These are phyloP conservation scores for Psittacula echo DNA, from an alignment of 2,797 vertebrate genomes.

Conservation along the genomic window DNA sequence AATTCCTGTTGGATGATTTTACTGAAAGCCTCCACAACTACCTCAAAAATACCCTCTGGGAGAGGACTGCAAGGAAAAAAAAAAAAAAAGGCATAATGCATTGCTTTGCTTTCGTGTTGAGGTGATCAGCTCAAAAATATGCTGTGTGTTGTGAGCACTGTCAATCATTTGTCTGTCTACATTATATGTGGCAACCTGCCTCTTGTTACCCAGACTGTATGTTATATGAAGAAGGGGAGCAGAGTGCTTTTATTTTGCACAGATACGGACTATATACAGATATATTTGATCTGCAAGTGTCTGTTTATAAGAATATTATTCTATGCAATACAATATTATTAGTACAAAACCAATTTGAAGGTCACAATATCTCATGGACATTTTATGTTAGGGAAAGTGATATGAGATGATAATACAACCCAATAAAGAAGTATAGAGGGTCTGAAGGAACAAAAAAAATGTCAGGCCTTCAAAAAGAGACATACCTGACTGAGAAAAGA, in stretches of 20 bases:
- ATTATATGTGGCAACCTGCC: background rate
- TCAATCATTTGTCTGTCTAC: background rate
- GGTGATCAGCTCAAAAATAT: background rate
- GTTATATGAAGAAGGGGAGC: background rate
- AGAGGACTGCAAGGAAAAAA: background rate
- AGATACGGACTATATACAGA: background rate
- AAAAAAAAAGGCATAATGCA: background rate
- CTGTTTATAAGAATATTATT: background rate
- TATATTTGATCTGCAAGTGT: background rate
- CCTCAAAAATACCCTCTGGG: background rate
- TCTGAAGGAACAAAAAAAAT: background rate
- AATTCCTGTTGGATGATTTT: background rate
- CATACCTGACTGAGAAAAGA: background rate
- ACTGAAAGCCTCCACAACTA: background rate
- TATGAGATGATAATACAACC: background rate
- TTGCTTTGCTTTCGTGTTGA: background rate
- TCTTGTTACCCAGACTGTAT: background rate
- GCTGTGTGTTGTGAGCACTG: background rate
- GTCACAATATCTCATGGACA: background rate
- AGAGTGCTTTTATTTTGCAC: background rate
- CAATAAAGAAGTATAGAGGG: background rate
- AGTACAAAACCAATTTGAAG: background rate
- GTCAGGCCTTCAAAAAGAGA: background rate
- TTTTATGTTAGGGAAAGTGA: background rate
- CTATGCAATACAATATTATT: background rate